Evolutionary conservation across 1,140 invertebrate genomes (phyloP).

Genomic region (Schlechtendalia chinensis): DNA sequence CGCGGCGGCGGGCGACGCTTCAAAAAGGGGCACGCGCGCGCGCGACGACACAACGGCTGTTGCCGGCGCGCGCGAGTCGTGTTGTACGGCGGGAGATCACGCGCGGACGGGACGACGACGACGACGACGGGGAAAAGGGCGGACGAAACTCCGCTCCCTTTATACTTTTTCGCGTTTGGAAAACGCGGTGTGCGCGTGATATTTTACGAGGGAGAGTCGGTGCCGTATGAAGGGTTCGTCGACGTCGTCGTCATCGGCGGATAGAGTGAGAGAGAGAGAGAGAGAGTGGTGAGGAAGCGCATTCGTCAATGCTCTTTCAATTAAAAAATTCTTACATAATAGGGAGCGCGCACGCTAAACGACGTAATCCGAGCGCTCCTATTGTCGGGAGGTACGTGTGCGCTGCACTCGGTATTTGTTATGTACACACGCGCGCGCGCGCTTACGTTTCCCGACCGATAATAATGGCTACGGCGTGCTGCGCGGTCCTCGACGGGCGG

Average conservation of each 20-base stretch:
- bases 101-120: too few relatives aligned
- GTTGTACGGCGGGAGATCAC: slow-evolving; percentile 3
- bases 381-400: background rate
- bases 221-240: too few relatives aligned
- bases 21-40: background rate
- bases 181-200: background rate
- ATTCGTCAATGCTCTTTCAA: slow-evolving; percentile 40
- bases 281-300: background rate
- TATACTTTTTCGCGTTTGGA: slow-evolving; percentile 7
- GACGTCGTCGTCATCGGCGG: too few relatives aligned
- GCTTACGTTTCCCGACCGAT: too few relatives aligned
- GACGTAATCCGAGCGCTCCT: slow-evolving; percentile 14
- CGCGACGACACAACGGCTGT: slow-evolving; percentile 39
- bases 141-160: background rate
- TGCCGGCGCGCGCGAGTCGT: background rate
- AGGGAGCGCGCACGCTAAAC: slow-evolving; percentile 31
- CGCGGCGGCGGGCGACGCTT: background rate
- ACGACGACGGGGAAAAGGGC: too few relatives aligned
- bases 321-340: slow-evolving; percentile 41
- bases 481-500: too few relatives aligned
- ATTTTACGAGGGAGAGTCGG: background rate
- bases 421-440: background rate
- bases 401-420: slow-evolving; percentile 1
- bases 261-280: too few relatives aligned
- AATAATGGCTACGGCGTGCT: too few relatives aligned